Evolutionary conservation across 2,888 invertebrate genomes (phyloP), one percentile per base, ranked within the genome.

Genomic region (Synergus itoensis): DNA sequence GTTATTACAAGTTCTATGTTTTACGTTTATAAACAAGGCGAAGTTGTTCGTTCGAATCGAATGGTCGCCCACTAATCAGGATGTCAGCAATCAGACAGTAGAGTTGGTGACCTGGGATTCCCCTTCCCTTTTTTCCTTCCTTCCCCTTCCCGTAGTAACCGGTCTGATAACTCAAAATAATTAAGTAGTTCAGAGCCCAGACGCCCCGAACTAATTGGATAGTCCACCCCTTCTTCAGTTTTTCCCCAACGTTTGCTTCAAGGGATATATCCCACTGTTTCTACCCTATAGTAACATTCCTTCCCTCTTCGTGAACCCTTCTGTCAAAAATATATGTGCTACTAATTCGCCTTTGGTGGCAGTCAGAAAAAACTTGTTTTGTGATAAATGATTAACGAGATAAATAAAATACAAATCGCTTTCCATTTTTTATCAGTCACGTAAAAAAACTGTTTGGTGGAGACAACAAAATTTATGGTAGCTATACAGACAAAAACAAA

Each of bases 1-100:
- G 36, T 36, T 36, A 36, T 7, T 36, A n/a, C n/a, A n/a, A 36
- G 36, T 36, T 36, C 5, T 36, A 36, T 28, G 18, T 21, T 73
- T 40, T 57, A 53, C 40, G n/a, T 73, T 73, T 9, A 73, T 40
- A 57, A 73, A 53, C 48, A 28, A 18, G 53, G 28, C n/a, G 36
- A 73, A 28, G 36, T 48, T n/a, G 48, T 73, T 57, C 73, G 53
- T 73, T 73, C 12, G 48, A 36, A 28, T 73, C 73, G 53, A 73
- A 73, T 48, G 40, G 53, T 73, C 36, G 40, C 9, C n/a, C 63
- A 16, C 63, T 82, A 82, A 82, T 79, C 82, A 83, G 83, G 83
- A 83, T 83, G 83, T 82, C 57, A 83, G 80, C 80, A 83, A 83
- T 83, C 83, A 83, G 78, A 69, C 43, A 73, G 77, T 80, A 69